Evolutionary conservation across 2,113 vertebrate genomes (phyloP), one percentile per base, ranked within the genome.

Genomic region (Equus quagga): DNA sequence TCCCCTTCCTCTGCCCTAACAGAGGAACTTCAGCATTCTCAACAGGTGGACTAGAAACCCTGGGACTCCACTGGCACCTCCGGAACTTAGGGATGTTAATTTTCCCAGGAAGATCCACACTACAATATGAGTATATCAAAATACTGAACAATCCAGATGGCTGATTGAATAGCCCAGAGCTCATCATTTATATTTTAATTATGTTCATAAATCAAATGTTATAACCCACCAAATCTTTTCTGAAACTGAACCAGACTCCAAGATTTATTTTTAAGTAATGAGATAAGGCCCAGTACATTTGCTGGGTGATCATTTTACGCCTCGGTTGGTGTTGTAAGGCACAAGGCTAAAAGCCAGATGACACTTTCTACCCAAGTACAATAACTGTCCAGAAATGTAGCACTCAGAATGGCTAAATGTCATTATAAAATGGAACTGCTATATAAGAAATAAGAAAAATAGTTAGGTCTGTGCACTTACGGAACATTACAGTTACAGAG

Each of bases 201-300:
- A 83, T 90, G 93, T 82, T 90, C 82, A 46, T 1, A 54, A 98
- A 97, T 98, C 97, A 96, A 94, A 96, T 28, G 9, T 24, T 91
- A 84, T 91, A 95, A 79, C 96, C 91, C 31, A 76, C 36, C 60
- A 49, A 81, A 10, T 1, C 95, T 96, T 81, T 36, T 70, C 18
- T 95, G 41, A 94, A 93, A 88, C 28, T 83, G 91, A 76, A 72
- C 54, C 28, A 3, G 80, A 10, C 31, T 75, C 83, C 24, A 81
- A 96, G 97, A 97, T 96, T 94, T 97, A 89, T 97, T 96, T 97
- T 94, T 93, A 94, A 98, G 94, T 24, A 62, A 94, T 0, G 49
- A 81, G 56, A 7, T 69, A 90, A 0, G 54, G 79, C 81, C 94
- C 56, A 87, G 86, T 6, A 62, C 1, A 64, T 54, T 96, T 97